These are phyloP conservation scores for Drosophila cognata DNA, from an alignment of 2,888 invertebrate genomes.

Conservation along the genomic window DNA sequence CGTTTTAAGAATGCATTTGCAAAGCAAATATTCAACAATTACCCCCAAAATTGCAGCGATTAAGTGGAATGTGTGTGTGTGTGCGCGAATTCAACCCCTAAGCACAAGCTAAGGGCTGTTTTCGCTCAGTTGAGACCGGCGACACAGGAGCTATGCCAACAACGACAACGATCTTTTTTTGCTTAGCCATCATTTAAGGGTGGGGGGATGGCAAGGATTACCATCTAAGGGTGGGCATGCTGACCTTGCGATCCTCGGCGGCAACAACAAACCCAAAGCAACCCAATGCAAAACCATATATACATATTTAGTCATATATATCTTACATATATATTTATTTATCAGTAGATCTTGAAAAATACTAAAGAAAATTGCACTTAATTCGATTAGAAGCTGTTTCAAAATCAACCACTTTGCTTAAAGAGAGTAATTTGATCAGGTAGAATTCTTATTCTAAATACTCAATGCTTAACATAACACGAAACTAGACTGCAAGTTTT, in stretches of 20 bases:
- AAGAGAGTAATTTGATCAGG: background rate
- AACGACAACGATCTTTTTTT: slow-evolving; percentile 19
- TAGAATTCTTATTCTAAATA: background rate
- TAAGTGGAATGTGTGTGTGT: slow-evolving; percentile 7
- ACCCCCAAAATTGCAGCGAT: slow-evolving; percentile 56
- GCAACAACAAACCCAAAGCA: background rate
- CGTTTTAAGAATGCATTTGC: slow-evolving; percentile 27
- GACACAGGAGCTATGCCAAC: slow-evolving; percentile 20
- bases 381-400: background rate
- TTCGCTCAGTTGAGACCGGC: background rate
- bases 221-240: background rate
- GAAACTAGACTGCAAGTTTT: background rate
- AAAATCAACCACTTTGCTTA: background rate
- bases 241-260: background rate
- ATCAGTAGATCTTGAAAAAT: background rate
- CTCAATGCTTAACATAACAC: background rate
- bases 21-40: slow-evolving; percentile 60
- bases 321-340: background rate
- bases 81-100: slow-evolving; percentile 55
- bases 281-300: background rate
- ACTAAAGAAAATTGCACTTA: background rate
- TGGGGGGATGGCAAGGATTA: slow-evolving; percentile 1
- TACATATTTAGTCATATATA: background rate
- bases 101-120: slow-evolving; percentile 54
- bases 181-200: background rate